Evolutionary conservation across 2,113 vertebrate genomes (phyloP).

Genomic region (Cyprinodon variegatus): DNA sequence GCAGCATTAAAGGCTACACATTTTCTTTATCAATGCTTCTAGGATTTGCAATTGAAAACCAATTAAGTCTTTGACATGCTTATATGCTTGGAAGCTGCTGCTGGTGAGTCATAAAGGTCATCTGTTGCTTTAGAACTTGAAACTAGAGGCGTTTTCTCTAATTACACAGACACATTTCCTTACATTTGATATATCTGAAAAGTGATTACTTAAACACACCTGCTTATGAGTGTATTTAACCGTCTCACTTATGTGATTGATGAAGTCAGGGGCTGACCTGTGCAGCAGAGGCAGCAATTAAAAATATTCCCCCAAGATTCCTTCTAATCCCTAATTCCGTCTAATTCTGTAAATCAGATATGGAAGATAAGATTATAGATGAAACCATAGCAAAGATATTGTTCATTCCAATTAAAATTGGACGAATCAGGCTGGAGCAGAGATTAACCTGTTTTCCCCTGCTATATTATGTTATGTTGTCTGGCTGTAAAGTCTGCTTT

Average conservation of each 20-base stretch:
- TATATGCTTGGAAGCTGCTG: conserved; percentile 45
- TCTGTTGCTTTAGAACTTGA: conserved; percentile 37
- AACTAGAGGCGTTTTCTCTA: conserved; percentile 14
- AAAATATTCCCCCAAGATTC: conserved; percentile 33
- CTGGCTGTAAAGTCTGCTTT: conserved; percentile 13
- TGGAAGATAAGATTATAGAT: conserved; percentile 22
- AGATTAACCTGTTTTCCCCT: background rate
- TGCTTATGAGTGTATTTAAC: conserved; percentile 10
- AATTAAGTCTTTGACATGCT: conserved; percentile 62
- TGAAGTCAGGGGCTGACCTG: conserved; percentile 17
- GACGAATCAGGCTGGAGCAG: conserved; percentile 33
- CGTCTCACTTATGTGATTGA: conserved; percentile 48
- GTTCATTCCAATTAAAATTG: conserved; percentile 46
- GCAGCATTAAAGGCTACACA: conserved; percentile 33
- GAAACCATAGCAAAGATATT: conserved; percentile 34
- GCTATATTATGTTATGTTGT: conserved; percentile 18
- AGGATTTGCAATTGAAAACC: conserved; percentile 72
- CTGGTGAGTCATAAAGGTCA: conserved; percentile 66
- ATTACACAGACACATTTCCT: conserved; percentile 16
- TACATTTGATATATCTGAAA: conserved; percentile 1
- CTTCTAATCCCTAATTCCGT: conserved; percentile 7
- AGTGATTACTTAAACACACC: conserved; percentile 4
- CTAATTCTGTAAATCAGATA: conserved; percentile 22
- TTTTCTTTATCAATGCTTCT: conserved; percentile 43
- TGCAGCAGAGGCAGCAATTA: conserved; percentile 50